Evolutionary conservation across 2,797 vertebrate species (phyloP).

Genomic region (Poecilia wingei): DNA sequence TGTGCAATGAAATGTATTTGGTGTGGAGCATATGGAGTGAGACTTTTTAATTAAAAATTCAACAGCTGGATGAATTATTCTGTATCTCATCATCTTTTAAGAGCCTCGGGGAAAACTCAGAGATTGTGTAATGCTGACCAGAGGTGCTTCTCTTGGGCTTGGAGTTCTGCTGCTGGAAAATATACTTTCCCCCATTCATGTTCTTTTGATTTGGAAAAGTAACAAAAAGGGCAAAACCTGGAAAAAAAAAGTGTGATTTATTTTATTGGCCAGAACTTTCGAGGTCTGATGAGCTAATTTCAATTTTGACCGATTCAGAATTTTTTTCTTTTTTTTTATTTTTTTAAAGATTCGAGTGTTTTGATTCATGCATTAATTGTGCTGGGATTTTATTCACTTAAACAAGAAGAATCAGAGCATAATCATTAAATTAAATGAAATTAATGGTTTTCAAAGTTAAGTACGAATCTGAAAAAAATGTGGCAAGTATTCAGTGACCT

Average conservation of each 20-base stretch:
- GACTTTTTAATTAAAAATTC: constrained; percentile 56
- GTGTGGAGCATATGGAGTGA: constrained; percentile 48
- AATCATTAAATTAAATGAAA: too few relatives aligned
- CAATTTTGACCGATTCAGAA: background rate
- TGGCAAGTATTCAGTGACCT: too few relatives aligned
- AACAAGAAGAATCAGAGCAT: background rate
- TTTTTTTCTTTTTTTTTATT: background rate
- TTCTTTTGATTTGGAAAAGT: constrained; percentile 12
- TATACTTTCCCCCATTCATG: background rate
- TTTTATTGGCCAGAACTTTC: background rate
- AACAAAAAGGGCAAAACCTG: constrained; percentile 1
- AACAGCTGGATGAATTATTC: constrained; percentile 61
- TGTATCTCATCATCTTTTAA: constrained; percentile 47
- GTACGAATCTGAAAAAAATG: too few relatives aligned
- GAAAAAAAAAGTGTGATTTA: background rate
- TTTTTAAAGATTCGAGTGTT: background rate
- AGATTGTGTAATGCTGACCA: constrained; percentile 38
- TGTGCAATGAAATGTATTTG: constrained; percentile 40
- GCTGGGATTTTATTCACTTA: background rate
- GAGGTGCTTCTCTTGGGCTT: constrained; percentile 26
- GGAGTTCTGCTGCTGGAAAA: constrained; percentile 12
- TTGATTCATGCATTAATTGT: background rate
- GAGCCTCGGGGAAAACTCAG: constrained; percentile 37
- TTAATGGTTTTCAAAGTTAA: too few relatives aligned
- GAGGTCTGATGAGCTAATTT: background rate